Evolutionary conservation across 2,797 vertebrate genomes (phyloP).

Genomic region (Amazona finschi): DNA sequence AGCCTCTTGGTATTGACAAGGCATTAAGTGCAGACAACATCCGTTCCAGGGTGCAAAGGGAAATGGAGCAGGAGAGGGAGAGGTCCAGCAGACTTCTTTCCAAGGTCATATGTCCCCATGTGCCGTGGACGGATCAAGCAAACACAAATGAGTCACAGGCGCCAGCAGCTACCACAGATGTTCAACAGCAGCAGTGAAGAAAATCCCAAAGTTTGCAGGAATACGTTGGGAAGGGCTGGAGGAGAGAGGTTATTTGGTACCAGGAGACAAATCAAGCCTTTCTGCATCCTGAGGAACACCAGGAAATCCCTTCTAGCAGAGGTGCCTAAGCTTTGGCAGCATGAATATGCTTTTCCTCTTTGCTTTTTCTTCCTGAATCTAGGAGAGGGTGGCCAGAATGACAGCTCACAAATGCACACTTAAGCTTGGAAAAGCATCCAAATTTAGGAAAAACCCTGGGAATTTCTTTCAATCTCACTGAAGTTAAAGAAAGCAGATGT

Average conservation of each 20-base stretch:
- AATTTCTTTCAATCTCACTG: background rate
- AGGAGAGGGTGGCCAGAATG: background rate
- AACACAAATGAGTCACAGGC: background rate
- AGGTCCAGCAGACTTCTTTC: background rate
- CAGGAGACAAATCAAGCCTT: background rate
- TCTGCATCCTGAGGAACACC: background rate
- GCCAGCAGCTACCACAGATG: background rate
- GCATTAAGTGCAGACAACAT: conserved; percentile 12
- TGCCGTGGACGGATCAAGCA: background rate
- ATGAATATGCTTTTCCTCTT: background rate
- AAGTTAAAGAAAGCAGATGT: background rate
- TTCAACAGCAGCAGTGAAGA: background rate
- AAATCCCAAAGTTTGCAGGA: background rate
- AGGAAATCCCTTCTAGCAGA: background rate
- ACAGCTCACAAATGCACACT: background rate
- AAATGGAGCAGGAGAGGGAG: background rate
- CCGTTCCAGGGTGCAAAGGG: background rate
- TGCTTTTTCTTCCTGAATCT: background rate
- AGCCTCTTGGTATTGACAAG: conserved; percentile 4
- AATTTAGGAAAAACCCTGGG: background rate
- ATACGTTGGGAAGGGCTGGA: background rate
- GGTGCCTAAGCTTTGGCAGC: background rate
- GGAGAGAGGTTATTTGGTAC: background rate
- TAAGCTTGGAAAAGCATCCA: background rate
- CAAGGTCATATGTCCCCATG: background rate